Base-by-base conservation (phyloP, 2,888 invertebrate genomes). In the Thera obeliscata region DNA sequence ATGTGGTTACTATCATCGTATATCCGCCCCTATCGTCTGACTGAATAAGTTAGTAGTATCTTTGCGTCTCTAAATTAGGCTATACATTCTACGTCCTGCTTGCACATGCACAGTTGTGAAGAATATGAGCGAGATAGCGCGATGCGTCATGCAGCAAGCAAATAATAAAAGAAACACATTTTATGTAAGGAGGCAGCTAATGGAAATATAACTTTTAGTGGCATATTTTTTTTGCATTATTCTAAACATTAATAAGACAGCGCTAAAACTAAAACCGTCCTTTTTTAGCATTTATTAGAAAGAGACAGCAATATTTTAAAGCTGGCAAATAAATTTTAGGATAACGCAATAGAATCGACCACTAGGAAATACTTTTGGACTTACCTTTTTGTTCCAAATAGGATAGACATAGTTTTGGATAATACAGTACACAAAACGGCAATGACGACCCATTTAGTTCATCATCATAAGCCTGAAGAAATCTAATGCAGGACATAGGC, bases 371-470 rank as follows among this genome's bases (percentile, higher is more conserved):
- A n/a, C n/a, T 38, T 60, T 60, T 60, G 36, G 59, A 65, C 65
- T 65, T 56, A 65, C 65, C 55, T 60, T 55, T n/a, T 49, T 9
- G 49, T 48, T 65, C 65, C 65, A 60, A 55, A 60, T 49, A 41
- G 7, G 49, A 50, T 50, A 52, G 52, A 33, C 54, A 46, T 43
- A 46, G 43, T 46, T 58, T 65, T 48, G n/a, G 41, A 59, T 38
- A 46, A 12, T 6, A 35, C 1, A 43, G 48, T 22, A 55, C 8
- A 58, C 38, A 38, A 56, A 41, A 56, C 9, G n/a, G 50, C 22
- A 38, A 38, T 41, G 5, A 49, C 36, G 6, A 12, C 38, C 48
- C 38, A 38, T 60, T 9, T 49, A 49, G 9, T 52, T 52, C 43
- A 46, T 7, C 43, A 43, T 7, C 43, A 43, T 3, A 46, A 9